These are phyloP conservation scores for Macrocentrus cingulum DNA, from an alignment of 1,140 invertebrate genomes.

Conservation along the genomic window DNA sequence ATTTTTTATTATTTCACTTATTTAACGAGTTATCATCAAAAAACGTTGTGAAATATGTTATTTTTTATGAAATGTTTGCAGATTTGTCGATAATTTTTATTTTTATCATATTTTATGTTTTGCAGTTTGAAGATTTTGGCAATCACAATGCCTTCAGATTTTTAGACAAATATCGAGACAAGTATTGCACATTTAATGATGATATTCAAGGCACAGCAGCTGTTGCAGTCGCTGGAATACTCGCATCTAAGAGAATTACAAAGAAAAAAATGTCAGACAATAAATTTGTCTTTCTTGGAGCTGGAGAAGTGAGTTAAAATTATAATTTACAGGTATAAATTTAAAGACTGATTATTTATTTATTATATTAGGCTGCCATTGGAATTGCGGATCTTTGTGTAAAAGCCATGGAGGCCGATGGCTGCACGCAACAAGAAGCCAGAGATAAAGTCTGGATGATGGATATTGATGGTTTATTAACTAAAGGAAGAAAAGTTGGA, in stretches of 20 bases:
- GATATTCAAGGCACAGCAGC: constrained; percentile 96
- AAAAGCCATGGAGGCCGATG: constrained; percentile 84
- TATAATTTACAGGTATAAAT: background rate
- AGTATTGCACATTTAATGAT: constrained; percentile 95
- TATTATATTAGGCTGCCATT: constrained; percentile 69
- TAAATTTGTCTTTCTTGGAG: constrained; percentile 87
- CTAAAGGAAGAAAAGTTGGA: constrained; percentile 72
- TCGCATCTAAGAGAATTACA: constrained; percentile 81
- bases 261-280: constrained; percentile 77
- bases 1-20: too few species aligned
- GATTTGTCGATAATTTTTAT: too few species aligned
- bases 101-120: too few species aligned
- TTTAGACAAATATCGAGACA: constrained; percentile 81
- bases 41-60: too few species aligned
- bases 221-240: constrained; percentile 87
- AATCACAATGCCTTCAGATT: constrained; percentile 91
- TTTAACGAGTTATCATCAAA: too few species aligned
- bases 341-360: background rate
- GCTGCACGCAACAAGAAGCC: constrained; percentile 74
- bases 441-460: constrained; percentile 85
- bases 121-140: constrained; percentile 97
- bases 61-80: too few species aligned
- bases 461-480: constrained; percentile 81
- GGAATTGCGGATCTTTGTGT: constrained; percentile 87
- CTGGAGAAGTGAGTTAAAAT: constrained; percentile 71